A percentile compares a stretch with the other conserved stretches of the same genome.
Evolutionary conservation across 2,113 vertebrate genomes (phyloP).

Genomic region (Dissostichus mawsoni): DNA sequence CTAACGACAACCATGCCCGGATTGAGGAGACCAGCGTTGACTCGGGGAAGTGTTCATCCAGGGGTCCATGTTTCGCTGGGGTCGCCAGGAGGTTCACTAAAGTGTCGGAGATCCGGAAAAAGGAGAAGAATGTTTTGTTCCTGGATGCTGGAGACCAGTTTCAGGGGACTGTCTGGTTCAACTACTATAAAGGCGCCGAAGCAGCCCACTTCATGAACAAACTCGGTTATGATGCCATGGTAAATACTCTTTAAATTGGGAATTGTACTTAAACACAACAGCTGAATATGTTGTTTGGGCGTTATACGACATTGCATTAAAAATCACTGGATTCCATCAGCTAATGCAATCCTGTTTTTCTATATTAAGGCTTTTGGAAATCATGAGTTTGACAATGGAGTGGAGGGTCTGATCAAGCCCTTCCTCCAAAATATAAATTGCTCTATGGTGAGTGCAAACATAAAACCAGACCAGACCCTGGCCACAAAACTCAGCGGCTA

Average conservation of each 20-base stretch:
- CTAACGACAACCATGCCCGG: constrained; percentile 91
- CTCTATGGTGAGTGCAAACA: constrained; percentile 90
- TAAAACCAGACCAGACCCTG: constrained; percentile 81
- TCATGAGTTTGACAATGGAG: constrained; percentile 94
- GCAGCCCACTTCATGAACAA: constrained; percentile 91
- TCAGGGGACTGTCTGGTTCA: constrained; percentile 95
- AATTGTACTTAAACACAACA: not conserved
- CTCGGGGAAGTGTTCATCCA: constrained; percentile 78
- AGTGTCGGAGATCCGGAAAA: constrained; percentile 79
- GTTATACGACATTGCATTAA: not conserved
- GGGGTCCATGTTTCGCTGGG: constrained; percentile 85
- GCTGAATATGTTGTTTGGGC: not conserved
- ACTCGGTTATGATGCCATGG: constrained; percentile 91
- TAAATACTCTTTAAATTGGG: constrained; percentile 63
- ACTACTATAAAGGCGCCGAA: constrained; percentile 89
- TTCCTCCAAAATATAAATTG: constrained; percentile 87
- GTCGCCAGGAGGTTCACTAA: constrained; percentile 85
- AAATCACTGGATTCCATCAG: not conserved
- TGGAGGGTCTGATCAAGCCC: constrained; percentile 88
- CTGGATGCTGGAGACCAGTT: constrained; percentile 94
- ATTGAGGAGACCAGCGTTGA: constrained; percentile 88
- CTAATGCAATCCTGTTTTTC: not conserved
- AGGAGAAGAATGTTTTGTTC: constrained; percentile 85
- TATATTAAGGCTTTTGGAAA: constrained; percentile 90
- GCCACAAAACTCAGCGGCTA: constrained; percentile 79